These are phyloP conservation scores for Latheticus oryzae DNA, from an alignment of 2,888 invertebrate genomes.

Conservation along the genomic window DNA sequence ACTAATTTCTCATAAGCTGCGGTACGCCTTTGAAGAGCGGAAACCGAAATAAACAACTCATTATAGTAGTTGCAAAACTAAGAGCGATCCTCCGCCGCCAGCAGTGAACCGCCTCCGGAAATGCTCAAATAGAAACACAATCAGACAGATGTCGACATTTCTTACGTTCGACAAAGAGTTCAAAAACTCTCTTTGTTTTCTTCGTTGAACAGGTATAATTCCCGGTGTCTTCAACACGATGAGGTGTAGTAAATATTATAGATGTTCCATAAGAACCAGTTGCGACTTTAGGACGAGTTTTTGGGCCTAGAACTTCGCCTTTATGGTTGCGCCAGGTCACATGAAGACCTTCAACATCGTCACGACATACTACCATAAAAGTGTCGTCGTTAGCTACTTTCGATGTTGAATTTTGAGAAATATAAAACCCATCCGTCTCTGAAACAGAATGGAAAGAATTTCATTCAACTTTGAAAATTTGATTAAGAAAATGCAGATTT, in stretches of 20 bases:
- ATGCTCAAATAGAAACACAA: constrained; percentile 1
- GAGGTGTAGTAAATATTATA: constrained; percentile 65
- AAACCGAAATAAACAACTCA: constrained; percentile 36
- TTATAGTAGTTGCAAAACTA: constrained; percentile 29
- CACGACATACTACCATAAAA: constrained; percentile 40
- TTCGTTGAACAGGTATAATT: constrained; percentile 70
- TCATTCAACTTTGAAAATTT: too few relatives aligned
- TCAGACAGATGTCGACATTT: constrained; percentile 1
- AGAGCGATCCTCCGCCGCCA: constrained; percentile 2
- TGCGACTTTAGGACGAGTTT: constrained; percentile 53
- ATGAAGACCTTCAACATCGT: constrained; percentile 30
- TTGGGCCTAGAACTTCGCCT: constrained; percentile 46
- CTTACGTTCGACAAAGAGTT: constrained; percentile 56
- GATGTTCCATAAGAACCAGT: constrained; percentile 54
- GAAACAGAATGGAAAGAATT: constrained; percentile 14
- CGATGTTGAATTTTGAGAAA: constrained; percentile 4
- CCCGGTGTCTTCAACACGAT: constrained; percentile 68
- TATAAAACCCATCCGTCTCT: constrained; percentile 25
- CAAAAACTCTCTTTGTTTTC: constrained; percentile 59
- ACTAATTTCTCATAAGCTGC: constrained; percentile 39
- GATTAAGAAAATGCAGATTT: constrained; percentile 5
- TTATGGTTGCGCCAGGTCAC: constrained; percentile 47
- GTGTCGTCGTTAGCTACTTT: constrained; percentile 35
- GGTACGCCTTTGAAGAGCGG: constrained; percentile 36
- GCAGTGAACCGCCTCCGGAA: constrained; percentile 1